Evolutionary conservation across 2,888 invertebrate species (phyloP).

Genomic region (Leptinotarsa juncta): DNA sequence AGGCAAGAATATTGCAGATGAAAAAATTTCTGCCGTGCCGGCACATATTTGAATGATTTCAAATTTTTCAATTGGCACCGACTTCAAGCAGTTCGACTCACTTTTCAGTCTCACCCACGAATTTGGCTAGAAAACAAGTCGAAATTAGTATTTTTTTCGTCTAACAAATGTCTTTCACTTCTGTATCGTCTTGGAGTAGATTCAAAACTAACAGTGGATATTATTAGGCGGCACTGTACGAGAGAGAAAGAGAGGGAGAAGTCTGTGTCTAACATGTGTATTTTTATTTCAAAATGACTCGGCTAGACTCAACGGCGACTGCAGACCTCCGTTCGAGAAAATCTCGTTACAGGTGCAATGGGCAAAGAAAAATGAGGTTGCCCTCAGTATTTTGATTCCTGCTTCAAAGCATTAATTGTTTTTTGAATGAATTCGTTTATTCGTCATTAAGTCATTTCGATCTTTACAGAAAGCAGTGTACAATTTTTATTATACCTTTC

Average conservation of each 20-base stretch:
- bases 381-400: neutral
- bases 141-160: slow-evolving; percentile 18
- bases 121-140: slow-evolving; percentile 11
- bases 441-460: too few species aligned
- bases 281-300: slow-evolving; percentile 45
- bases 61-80: slow-evolving; percentile 9
- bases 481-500: neutral
- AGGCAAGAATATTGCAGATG: slow-evolving; percentile 27
- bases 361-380: slow-evolving; percentile 26
- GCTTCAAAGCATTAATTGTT: neutral
- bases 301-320: slow-evolving; percentile 44
- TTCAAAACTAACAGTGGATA: slow-evolving; percentile 40
- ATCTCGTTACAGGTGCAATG: slow-evolving; percentile 29
- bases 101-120: neutral
- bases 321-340: neutral
- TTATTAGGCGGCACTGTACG: slow-evolving; percentile 43
- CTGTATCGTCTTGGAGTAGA: slow-evolving; percentile 34
- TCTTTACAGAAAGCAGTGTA: neutral
- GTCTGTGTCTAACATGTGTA: slow-evolving; percentile 39
- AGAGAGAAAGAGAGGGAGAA: slow-evolving; percentile 38
- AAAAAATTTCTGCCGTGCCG: slow-evolving; percentile 31
- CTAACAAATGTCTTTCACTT: slow-evolving; percentile 12
- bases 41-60: slow-evolving; percentile 31
- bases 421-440: neutral
- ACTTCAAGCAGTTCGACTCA: neutral